phyloP scores from a whole-genome alignment of 2,113 vertebrate species.

The Ammodytes marinus region DNA sequence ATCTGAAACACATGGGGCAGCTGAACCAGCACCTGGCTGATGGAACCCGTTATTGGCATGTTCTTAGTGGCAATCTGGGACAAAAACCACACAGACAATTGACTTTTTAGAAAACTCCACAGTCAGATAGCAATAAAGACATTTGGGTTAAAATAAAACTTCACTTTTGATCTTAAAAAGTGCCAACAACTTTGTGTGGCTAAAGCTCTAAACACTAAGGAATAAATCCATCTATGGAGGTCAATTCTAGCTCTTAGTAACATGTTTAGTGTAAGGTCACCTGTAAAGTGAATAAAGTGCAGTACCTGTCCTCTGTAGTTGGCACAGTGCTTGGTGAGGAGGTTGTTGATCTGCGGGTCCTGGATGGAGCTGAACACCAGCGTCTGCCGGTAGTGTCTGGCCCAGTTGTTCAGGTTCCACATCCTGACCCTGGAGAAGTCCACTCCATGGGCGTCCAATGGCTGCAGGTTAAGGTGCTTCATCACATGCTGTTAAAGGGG shows the following conservation, averaged over 20 bases:
- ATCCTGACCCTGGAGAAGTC: conserved; percentile 97
- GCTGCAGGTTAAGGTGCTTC: conserved; percentile 94
- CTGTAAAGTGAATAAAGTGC: neutral
- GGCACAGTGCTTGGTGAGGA: conserved; percentile 92
- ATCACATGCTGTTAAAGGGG: conserved; percentile 88
- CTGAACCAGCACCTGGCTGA: conserved; percentile 93
- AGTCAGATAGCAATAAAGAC: neutral
- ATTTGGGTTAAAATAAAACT: neutral
- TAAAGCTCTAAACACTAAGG: neutral
- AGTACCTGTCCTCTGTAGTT: conserved; percentile 93
- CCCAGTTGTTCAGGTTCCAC: conserved; percentile 94
- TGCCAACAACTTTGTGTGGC: conserved; percentile 1
- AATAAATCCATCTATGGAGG: neutral
- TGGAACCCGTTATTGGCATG: conserved; percentile 87
- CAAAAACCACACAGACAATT: neutral
- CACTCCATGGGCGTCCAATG: conserved; percentile 93
- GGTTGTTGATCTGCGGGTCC: conserved; percentile 93
- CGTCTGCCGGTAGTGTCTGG: conserved; percentile 92
- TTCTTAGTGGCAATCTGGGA: conserved; percentile 89
- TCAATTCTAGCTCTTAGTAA: conserved; percentile 19
- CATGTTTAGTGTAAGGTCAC: neutral
- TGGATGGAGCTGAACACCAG: conserved; percentile 93
- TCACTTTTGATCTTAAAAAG: neutral
- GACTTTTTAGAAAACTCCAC: neutral
- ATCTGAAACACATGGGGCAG: conserved; percentile 96